Percentiles rank a stretch among this genome's conserved stretches.
These are phyloP conservation scores for Euphonia xanthogaster DNA, from an alignment of 2,797 vertebrate species.

Conservation along the genomic window DNA sequence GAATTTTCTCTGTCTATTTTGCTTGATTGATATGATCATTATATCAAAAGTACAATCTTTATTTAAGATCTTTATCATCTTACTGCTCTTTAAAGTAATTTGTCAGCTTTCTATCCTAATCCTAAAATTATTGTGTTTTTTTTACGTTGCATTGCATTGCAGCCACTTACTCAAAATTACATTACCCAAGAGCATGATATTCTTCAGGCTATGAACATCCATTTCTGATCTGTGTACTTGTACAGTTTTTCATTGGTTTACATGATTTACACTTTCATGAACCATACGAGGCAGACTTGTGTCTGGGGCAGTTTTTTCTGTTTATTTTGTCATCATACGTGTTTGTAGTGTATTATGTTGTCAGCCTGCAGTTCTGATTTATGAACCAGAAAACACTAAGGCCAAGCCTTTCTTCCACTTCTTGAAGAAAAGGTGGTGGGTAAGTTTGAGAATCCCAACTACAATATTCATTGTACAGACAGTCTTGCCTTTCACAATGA, in stretches of 20 bases:
- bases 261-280: background rate
- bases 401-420: conserved; percentile 48
- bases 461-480: no score
- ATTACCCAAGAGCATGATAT: background rate
- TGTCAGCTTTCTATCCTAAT: background rate
- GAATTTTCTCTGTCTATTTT: background rate
- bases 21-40: background rate
- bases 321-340: background rate
- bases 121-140: background rate
- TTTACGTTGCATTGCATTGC: background rate
- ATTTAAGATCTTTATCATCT: background rate
- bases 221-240: background rate
- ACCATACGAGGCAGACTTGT: background rate
- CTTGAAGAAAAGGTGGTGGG: no score
- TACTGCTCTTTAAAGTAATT: background rate
- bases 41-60: background rate
- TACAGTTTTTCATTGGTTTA: background rate
- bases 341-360: conserved; percentile 15
- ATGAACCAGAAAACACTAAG: conserved; percentile 83
- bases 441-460: no score
- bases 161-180: background rate
- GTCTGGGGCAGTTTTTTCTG: background rate
- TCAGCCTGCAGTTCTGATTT: conserved; percentile 81
- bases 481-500: no score
- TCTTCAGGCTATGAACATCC: background rate